Percentiles rank a stretch among this genome's conserved stretches.
These are phyloP conservation scores for Pyrochroa serraticornis DNA, from an alignment of 2,888 invertebrate species.

Conservation along the genomic window DNA sequence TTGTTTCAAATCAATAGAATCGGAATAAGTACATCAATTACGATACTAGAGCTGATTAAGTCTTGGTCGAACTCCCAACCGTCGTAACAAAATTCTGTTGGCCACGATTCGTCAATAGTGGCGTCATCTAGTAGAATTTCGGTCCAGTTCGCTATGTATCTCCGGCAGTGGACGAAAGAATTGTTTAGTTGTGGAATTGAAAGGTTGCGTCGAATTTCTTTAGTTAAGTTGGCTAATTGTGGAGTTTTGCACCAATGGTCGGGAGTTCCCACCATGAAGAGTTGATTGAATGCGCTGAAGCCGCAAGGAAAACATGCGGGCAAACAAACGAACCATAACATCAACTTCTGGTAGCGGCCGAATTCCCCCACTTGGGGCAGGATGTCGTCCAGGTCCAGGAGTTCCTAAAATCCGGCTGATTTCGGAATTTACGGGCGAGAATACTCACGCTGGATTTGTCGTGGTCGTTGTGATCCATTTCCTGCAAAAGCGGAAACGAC, in stretches of 20 bases:
- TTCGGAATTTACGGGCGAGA: constrained; percentile 5
- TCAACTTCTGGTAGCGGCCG: constrained; percentile 84
- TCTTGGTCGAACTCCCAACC: constrained; percentile 82
- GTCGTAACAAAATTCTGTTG: constrained; percentile 69
- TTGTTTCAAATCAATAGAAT: constrained; percentile 16
- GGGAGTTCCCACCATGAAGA: constrained; percentile 89
- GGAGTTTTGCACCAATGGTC: constrained; percentile 85
- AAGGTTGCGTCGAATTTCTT: constrained; percentile 65
- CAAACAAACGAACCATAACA: constrained; percentile 85
- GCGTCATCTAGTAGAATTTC: constrained; percentile 55
- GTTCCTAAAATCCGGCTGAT: constrained; percentile 53
- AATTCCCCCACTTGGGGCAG: constrained; percentile 87
- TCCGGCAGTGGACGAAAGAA: constrained; percentile 73
- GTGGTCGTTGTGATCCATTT: constrained; percentile 22
- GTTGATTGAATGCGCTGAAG: constrained; percentile 90
- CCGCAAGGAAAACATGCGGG: constrained; percentile 91
- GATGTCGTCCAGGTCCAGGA: constrained; percentile 83
- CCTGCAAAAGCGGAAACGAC: constrained; percentile 5
- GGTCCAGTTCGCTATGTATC: constrained; percentile 78
- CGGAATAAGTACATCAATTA: constrained; percentile 74
- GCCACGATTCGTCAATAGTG: constrained; percentile 65
- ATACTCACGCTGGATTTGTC: constrained; percentile 2
- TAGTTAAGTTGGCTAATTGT: constrained; percentile 65
- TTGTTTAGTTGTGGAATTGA: constrained; percentile 66
- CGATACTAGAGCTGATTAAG: constrained; percentile 74